These are phyloP conservation scores for Thyatira batis DNA, from an alignment of 2,888 invertebrate genomes.

Conservation along the genomic window DNA sequence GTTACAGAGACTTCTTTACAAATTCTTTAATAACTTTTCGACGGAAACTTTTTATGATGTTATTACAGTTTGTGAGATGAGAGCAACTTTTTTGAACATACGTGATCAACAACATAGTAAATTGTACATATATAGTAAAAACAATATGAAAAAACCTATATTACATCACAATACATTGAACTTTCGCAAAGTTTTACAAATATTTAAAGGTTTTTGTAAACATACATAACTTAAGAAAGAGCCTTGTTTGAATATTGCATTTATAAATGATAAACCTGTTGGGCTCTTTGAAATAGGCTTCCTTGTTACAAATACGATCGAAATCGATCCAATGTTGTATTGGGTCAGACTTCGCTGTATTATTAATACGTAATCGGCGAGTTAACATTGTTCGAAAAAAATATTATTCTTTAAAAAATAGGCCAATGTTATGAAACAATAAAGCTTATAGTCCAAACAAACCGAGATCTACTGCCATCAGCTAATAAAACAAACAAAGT, in stretches of 20 bases:
- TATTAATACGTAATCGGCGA: neutral
- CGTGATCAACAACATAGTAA: conserved; percentile 21
- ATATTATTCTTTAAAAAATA: neutral
- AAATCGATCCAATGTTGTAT: neutral
- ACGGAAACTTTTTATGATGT: conserved; percentile 30
- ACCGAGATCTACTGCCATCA: neutral
- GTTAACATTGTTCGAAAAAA: neutral
- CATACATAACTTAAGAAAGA: neutral
- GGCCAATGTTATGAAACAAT: neutral
- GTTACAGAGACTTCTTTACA: conserved; percentile 42
- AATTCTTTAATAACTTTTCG: conserved; percentile 54
- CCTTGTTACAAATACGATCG: neutral
- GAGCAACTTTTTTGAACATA: conserved; percentile 25
- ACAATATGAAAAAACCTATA: conserved; percentile 15
- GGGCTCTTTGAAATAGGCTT: neutral
- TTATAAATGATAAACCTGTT: neutral
- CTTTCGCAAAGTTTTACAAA: neutral
- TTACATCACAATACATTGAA: neutral
- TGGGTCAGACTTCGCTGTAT: neutral
- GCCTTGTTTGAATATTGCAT: neutral
- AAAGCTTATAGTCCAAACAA: neutral
- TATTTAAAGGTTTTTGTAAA: too few species aligned
- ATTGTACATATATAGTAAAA: too few species aligned
- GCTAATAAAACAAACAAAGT: conserved; percentile 9
- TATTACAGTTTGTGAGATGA: conserved; percentile 29